Base-by-base conservation (phyloP, 2,888 invertebrate species). In the Caenorhabditis virilis region DNA sequence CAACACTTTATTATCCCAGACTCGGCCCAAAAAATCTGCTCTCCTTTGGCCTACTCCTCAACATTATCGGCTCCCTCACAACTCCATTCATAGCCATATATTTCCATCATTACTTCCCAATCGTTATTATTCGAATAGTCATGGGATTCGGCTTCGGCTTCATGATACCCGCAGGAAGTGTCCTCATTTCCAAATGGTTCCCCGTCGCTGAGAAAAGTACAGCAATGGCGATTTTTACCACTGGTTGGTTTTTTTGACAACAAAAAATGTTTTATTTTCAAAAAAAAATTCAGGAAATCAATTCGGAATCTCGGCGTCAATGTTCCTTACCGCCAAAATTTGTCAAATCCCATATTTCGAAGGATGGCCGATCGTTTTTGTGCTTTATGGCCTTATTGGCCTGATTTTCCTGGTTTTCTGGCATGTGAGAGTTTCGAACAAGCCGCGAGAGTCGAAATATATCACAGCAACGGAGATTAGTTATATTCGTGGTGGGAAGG, bases 151-250 rank as follows among this genome's bases (percentile, higher is more conserved):
- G 77, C 2, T 74, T 63, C 53, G 80, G 79, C 11, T 76, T 79
- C 57, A 43, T 75, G 42, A 69, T 78, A 13, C 80, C 80, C 5
- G 75, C 77, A 26, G 77, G 74, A 15, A 76, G 76, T 20, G 61
- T 76, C 16, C 54, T 80, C 35, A 73, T 80, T 20, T 68, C 78
- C 2, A 77, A 74, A 63, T 80, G 80, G 80, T 80, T 78, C 50
- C 77, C 78, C 7, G 51, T 76, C n/a, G 59, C 62, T n/a, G 80
- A 80, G 49, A 77, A 78, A 27, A 68, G 68, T 41, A 79, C 78
- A 4, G 80, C 79, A 9, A 79, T 80, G 79, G 80, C 80, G n/a
- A 72, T 80, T n/a, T 80, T 79, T 60, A 80, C 80, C 1, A 78
- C 74, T 15, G n/a, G n/a, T n/a, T n/a, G n/a, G n/a, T n/a, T n/a